Conservation (phyloP, 2,797 vertebrate species). For the Amblyraja radiata region DNA sequence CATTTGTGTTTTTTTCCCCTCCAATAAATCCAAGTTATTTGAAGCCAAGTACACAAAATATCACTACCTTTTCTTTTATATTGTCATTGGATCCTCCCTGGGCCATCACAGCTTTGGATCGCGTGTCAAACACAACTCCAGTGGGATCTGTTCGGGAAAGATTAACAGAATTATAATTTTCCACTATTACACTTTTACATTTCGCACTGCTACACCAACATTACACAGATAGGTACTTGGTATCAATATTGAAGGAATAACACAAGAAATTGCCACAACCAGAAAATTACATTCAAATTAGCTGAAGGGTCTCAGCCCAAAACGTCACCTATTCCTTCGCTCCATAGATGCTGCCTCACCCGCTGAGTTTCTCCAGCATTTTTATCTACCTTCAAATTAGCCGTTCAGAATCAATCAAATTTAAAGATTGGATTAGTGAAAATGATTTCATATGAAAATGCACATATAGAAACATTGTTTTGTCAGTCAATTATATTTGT, state of each 20-base stretch:
- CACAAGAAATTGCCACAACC: neutral
- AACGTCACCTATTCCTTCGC: too few species aligned
- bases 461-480: neutral
- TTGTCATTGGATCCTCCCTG: slow-evolving; percentile 85
- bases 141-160: slow-evolving; percentile 65
- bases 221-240: neutral
- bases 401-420: neutral
- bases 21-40: too few species aligned
- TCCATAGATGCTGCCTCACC: too few species aligned
- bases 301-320: too few species aligned
- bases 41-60: neutral
- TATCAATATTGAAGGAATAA: neutral
- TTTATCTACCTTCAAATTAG: neutral
- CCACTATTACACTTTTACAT: neutral
- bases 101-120: slow-evolving; percentile 89
- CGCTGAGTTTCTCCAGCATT: too few species aligned
- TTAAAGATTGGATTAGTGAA: neutral
- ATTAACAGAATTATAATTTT: slow-evolving; percentile 1
- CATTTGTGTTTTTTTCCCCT: too few species aligned
- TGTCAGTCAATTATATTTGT: neutral
- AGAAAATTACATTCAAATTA: neutral
- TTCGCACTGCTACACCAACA: neutral
- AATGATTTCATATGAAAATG: neutral
- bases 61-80: slow-evolving; percentile 90
- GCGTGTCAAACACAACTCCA: slow-evolving; percentile 88